phyloP scores from a whole-genome alignment of 2,113 vertebrate genomes.

The Myiagra hebetior region DNA sequence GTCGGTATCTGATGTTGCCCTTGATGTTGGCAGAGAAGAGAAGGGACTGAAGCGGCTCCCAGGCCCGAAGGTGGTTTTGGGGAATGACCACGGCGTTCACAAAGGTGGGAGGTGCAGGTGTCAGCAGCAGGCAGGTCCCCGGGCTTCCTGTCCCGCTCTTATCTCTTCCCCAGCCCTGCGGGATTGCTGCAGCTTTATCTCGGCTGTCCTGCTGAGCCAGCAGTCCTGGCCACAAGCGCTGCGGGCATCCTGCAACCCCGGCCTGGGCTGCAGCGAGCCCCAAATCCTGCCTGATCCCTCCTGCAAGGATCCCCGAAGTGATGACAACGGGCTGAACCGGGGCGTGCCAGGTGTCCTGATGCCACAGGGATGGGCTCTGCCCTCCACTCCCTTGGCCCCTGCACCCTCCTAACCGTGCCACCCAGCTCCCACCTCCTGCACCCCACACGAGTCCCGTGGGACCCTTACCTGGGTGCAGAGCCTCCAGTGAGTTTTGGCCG shows the following conservation, averaged over 20 bases:
- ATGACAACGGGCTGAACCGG: neutral
- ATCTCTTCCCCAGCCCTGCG: neutral
- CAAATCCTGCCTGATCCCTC: neutral
- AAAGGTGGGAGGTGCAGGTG: neutral
- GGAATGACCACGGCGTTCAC: fast-evolving
- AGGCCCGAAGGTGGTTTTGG: fast-evolving
- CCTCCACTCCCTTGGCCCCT: neutral
- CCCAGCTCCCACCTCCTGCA: neutral
- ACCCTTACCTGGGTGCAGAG: neutral
- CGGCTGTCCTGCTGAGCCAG: neutral
- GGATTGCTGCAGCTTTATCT: neutral
- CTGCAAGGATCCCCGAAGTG: neutral
- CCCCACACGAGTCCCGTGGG: neutral
- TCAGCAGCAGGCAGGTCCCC: neutral
- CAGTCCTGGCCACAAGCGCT: fast-evolving
- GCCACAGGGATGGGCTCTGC: neutral
- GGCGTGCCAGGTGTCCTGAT: neutral
- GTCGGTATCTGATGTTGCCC: neutral
- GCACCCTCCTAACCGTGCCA: neutral
- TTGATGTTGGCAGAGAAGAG: neutral
- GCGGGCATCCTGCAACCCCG: fast-evolving
- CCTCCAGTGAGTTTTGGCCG: neutral
- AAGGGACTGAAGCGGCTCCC: neutral
- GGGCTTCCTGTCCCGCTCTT: fast-evolving
- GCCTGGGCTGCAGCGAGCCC: neutral